Evolutionary conservation across 2,797 vertebrate species (phyloP), one percentile per base, ranked within the genome.

Genomic region (Argya squamiceps): DNA sequence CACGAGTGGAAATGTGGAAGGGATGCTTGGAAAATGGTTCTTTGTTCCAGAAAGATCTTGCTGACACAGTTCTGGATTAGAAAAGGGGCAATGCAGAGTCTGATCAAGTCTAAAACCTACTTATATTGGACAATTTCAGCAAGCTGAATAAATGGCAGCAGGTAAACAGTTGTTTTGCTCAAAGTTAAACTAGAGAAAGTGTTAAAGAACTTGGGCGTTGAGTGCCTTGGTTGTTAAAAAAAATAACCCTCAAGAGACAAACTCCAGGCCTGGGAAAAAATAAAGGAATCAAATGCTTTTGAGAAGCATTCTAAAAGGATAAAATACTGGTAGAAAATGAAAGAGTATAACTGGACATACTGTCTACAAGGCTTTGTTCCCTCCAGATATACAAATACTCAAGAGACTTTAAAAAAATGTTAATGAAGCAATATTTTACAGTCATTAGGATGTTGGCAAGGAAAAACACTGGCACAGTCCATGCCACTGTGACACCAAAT

Each of bases 391-490:
- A 94, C 37, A 95, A 97, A 95, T 90, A 84, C 89, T 63, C 83
- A 9, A 43, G 74, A 88, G 89, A 89, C n/a, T 73, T 88, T 1
- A 6, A 27, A 91, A 91, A 91, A 73, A 73, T 36, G 63, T 90
- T 96, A 83, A 90, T 93, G 96, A 94, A 96, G 94, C 88, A 93
- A 87, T 64, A 60, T 84, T 96, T 94, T 93, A 90, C 12, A 92
- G 89, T 41, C 83, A 92, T 95, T 93, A 84, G 81, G 88, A 95
- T 76, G 68, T 47, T 95, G 92, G 67, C 83, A 93, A 43, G 47
- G 60, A 74, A 76, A 44, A 84, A n/a, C 22, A 52, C 0, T 85
- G 81, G 86, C 81, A 91, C 34, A 58, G 83, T 19, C 83, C 75
- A 76, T 89, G 85, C 37, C 71, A 74, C 52, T 73, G 32, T 46